Base-by-base conservation (phyloP, 2,888 invertebrate genomes). In the Tolmerus cingulatus region DNA sequence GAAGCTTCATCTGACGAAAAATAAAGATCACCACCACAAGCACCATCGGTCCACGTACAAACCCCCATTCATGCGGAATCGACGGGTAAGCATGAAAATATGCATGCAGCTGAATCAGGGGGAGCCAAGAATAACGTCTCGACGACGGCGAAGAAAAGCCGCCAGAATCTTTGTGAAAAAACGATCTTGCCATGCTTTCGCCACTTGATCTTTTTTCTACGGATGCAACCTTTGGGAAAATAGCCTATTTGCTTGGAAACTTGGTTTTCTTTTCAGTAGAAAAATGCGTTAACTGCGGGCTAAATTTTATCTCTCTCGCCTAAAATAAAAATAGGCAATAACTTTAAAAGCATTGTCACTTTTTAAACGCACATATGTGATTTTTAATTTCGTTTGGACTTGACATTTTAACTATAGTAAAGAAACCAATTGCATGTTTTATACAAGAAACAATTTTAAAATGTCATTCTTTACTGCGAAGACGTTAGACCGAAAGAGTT, bases 21-120 rank as follows among this genome's bases (percentile, higher is more conserved):
- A 87, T 87, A 89, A 88, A 76, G 87, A 87, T 46, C 86, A 89
- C 74, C 85, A 89, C 85, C 88, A 90, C 82, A 89, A 88, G 55
- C 88, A 89, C 87, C 90, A 90, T 84, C 89, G 89, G 81, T 89
- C 89, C 77, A 89, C 89, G 66, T 90, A 90, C 78, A 90, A 89
- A 87, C 90, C 90, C 43, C 90, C 92, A 90, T 92, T 92, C 89
- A 90, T 89, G 90, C 90, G 91, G 89, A 91, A 90, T 87, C 91
- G 92, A 88, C 90, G 92, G 92, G 92, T 92, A 90, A 92, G 91
- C 40, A 85, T 74, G 19, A 57, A 87, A 82, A 79, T 51, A 46
- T 51, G 57, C 74, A 57, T 46, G 57, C 66, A 23, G 74, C 57
- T 84, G 51, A 37, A 40, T 66, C 37, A 30, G 76, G 76, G 27